Base-by-base conservation (phyloP, 1,140 invertebrate species). In the Tetragonula clypearis region DNA sequence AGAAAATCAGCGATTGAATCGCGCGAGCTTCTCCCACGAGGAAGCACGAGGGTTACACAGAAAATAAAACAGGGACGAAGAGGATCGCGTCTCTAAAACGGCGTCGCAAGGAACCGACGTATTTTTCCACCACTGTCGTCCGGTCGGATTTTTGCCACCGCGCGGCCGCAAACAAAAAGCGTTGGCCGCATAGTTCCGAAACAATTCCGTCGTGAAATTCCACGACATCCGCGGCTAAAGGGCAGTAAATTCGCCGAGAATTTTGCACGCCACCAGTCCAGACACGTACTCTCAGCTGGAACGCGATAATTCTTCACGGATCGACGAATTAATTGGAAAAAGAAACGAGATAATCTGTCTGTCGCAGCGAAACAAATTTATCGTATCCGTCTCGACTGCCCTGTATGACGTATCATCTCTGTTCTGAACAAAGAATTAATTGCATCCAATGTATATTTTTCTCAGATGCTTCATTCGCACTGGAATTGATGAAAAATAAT, bases 171-270 rank as follows among this genome's bases (percentile, higher is more conserved):
- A 87, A 89, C 66, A 87, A 90, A 89, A 87, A 89, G 56, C 79
- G 74, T 8, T 69, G 73, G 66, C 79, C 81, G 86, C 89, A 90
- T 90, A 90, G 89, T 90, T 90, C 62, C 81, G 84, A 88, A 90
- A 90, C 87, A 90, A 90, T 90, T 90, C 77, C 72, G 81, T 83
- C 84, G 78, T 66, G 89, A 87, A 88, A 90, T 90, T 82, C 65
- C 81, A 73, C 89, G 86, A 85, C 88, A 73, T 82, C 41, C 81
- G 66, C 53, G 78, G 71, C 26, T 88, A 90, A 88, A 90, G 79
- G 72, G 88, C 73, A 85, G 82, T 85, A 89, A 85, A 89, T 90
- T 89, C 87, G 41, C 53, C 72, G 75, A 68, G 79, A 56, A 85
- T 89, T 86, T 84, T 83, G 62, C 84, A 85, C 41, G 73, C 56